Conservation (phyloP, 2,113 vertebrate species). For the Centropus bengalensis region DNA sequence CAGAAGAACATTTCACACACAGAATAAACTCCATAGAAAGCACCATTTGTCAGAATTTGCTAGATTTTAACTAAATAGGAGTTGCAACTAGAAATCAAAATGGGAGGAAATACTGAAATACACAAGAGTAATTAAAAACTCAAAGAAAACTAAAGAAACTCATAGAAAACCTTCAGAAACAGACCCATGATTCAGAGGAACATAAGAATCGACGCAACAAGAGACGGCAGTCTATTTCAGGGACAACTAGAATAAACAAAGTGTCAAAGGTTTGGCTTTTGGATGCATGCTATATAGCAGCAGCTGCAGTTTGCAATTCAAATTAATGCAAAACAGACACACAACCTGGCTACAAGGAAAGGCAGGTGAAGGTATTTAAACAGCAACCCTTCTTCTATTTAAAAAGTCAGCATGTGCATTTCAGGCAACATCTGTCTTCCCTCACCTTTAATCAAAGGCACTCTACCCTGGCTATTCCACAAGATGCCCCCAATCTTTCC, state of each 20-base stretch:
- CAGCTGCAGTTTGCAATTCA: constrained; percentile 20
- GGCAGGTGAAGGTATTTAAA: background rate
- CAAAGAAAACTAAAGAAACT: background rate
- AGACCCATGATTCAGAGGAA: background rate
- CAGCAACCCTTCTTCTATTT: background rate
- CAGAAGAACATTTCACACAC: background rate
- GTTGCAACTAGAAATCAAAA: background rate
- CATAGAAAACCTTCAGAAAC: background rate
- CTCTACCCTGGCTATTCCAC: background rate
- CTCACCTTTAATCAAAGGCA: constrained; percentile 34
- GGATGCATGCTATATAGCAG: background rate
- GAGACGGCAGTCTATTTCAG: background rate
- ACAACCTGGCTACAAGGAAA: background rate
- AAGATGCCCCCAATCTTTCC: background rate
- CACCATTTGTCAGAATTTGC: background rate
- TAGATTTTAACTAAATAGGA: background rate
- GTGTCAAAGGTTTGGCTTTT: background rate
- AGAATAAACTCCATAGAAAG: background rate
- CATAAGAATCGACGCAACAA: background rate
- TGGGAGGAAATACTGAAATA: background rate
- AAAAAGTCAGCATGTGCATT: background rate
- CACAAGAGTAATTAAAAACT: background rate
- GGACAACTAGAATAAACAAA: background rate
- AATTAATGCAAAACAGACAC: constrained; percentile 24
- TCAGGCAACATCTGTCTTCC: background rate